phyloP scores from a whole-genome alignment of 2,888 invertebrate species.

The Drosophila borborema region DNA sequence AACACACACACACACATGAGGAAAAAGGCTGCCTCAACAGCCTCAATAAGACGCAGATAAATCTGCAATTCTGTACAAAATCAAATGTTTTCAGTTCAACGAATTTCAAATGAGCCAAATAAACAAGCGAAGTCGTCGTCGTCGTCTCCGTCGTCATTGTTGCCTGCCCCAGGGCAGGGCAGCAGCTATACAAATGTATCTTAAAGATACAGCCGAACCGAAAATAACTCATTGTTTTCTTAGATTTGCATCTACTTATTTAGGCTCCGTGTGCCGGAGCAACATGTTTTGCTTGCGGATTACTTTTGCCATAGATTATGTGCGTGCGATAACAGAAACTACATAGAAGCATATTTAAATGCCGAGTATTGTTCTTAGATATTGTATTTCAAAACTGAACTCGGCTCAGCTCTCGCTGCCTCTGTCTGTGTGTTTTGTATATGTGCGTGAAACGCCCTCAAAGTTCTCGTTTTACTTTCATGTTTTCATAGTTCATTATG shows the following conservation, averaged over 20 bases:
- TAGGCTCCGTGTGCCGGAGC: conserved; percentile 27
- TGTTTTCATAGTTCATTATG: conserved; percentile 63
- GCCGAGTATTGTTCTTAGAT: conserved; percentile 43
- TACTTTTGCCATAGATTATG: conserved; percentile 58
- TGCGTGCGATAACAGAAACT: conserved; percentile 52
- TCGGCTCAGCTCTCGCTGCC: background rate
- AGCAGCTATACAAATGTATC: conserved; percentile 48
- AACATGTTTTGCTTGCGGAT: conserved; percentile 61
- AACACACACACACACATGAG: background rate
- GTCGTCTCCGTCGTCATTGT: conserved; percentile 28
- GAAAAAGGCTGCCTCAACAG: conserved; percentile 24
- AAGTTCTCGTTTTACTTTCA: conserved; percentile 55
- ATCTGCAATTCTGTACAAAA: conserved; percentile 66
- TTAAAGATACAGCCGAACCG: conserved; percentile 52
- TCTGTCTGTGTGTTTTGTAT: background rate
- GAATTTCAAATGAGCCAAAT: conserved; percentile 69
- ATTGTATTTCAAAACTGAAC: conserved; percentile 49
- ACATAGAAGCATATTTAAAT: conserved; percentile 41
- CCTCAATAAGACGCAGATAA: conserved; percentile 46
- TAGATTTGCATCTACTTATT: conserved; percentile 66
- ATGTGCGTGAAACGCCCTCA: conserved; percentile 31
- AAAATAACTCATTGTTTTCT: conserved; percentile 65
- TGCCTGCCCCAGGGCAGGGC: conserved; percentile 20
- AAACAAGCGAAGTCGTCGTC: conserved; percentile 50
- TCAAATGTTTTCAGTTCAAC: conserved; percentile 68